A percentile compares a stretch with the other conserved stretches of the same genome.
Evolutionary conservation across 2,888 invertebrate species (phyloP).

Genomic region (Cryptus armator): DNA sequence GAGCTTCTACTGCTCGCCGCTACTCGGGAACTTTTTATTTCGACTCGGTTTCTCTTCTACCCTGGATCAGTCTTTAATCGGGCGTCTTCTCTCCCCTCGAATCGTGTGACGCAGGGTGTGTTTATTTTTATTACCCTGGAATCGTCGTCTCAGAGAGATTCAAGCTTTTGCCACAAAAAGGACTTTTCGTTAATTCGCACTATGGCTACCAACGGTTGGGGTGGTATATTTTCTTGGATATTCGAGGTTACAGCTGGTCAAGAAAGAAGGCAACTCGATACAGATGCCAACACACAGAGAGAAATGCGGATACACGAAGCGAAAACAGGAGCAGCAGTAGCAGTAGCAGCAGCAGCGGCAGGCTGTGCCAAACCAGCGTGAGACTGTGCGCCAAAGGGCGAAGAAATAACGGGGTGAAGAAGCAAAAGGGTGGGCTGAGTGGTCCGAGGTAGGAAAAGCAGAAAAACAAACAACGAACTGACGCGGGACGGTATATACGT

Average conservation of each 20-base stretch:
- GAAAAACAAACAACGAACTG: slow-evolving; percentile 67
- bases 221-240: slow-evolving; percentile 51
- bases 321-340: slow-evolving; percentile 30
- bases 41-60: slow-evolving; percentile 75
- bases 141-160: slow-evolving; percentile 35
- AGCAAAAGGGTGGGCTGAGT: slow-evolving; percentile 57
- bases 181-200: slow-evolving; percentile 56
- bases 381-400: slow-evolving; percentile 58
- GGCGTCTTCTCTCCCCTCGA: slow-evolving; percentile 35
- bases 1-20: slow-evolving; percentile 68
- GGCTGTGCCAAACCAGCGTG: slow-evolving; percentile 53
- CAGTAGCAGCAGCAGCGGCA: slow-evolving; percentile 21
- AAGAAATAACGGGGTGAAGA: slow-evolving; percentile 61
- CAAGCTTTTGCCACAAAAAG: slow-evolving; percentile 13
- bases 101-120: slow-evolving; percentile 16
- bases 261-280: slow-evolving; percentile 12
- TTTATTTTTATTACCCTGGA: slow-evolving; percentile 46
- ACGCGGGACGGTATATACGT: slow-evolving; percentile 41
- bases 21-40: slow-evolving; percentile 71
- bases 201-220: slow-evolving; percentile 25
- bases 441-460: slow-evolving; percentile 66
- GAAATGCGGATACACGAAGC: slow-evolving; percentile 40
- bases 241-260: slow-evolving; percentile 50
- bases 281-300: slow-evolving; percentile 31
- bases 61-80: slow-evolving; percentile 82